Conservation (phyloP, 2,888 invertebrate genomes). For the Odontocerum albicorne region DNA sequence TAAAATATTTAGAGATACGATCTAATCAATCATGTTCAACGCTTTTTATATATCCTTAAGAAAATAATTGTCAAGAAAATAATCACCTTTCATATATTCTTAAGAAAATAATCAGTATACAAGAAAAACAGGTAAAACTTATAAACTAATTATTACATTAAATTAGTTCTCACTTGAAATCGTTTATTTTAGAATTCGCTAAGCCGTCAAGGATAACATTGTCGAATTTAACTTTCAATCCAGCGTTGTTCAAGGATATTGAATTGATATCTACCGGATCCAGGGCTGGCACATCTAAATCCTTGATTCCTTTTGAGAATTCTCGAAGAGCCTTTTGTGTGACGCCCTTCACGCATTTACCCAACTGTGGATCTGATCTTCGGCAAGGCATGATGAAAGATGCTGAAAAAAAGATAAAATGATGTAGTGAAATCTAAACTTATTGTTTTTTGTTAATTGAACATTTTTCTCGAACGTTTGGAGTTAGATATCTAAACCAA, state of each 20-base stretch:
- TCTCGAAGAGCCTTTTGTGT: constrained; percentile 2
- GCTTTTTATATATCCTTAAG: too few species aligned
- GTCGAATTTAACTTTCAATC: constrained; percentile 50
- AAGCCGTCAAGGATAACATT: constrained; percentile 55
- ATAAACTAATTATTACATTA: background rate
- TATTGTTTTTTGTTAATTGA: background rate
- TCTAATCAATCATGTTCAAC: too few species aligned
- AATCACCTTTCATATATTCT: too few species aligned
- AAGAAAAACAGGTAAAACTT: too few species aligned
- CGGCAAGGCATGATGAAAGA: constrained; percentile 54
- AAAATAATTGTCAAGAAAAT: too few species aligned
- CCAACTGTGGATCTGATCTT: constrained; percentile 44
- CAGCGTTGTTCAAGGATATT: constrained; percentile 50
- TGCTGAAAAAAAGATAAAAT: constrained; percentile 43
- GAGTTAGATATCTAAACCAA: too few species aligned
- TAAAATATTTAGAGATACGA: too few species aligned
- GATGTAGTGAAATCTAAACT: too few species aligned
- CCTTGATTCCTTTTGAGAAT: constrained; percentile 53
- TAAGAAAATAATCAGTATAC: too few species aligned
- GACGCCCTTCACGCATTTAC: constrained; percentile 18
- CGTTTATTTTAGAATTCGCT: constrained; percentile 46
- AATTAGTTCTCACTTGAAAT: constrained; percentile 47
- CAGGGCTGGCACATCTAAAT: constrained; percentile 51
- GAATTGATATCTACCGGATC: constrained; percentile 54
- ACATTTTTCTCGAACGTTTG: background rate